Evolutionary conservation across 2,888 invertebrate genomes (phyloP), one percentile per base, ranked within the genome.

Genomic region (Scaptomyza reducta): DNA sequence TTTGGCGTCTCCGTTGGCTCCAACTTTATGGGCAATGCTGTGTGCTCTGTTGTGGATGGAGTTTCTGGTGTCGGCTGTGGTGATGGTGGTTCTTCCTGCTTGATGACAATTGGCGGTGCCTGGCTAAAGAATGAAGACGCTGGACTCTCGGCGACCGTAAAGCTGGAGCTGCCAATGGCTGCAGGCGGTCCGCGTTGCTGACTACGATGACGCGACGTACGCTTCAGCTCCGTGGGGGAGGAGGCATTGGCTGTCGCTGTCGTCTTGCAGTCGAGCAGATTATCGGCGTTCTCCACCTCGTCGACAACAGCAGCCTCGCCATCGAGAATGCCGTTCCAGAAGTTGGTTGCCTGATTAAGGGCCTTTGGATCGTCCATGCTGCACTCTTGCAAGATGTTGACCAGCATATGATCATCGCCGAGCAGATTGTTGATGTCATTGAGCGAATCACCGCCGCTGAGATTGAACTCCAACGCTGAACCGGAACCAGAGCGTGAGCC

Each of bases 241-340:
- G 45, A 29, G 5, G 18, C n/a, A 18, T 31, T 47, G 9, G 47
- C 31, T 7, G 31, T 7, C 1, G 42, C 9, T 1, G 42, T 88
- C 45, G 90, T 84, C 25, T 91, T 91, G 54, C 90, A 90, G 51
- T 91, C 91, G 42, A 91, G 67, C 31, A 89, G 74, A 14, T 72
- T 88, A 4, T 88, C 90, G 33, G 82, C 79, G n/a, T 70, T 71
- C 45, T 89, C 89, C n/a, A 79, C 89, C 53, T 90, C 90, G 14
- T 89, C 89, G 13, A 86, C 84, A n/a, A 81, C 87, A 1, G 89
- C 89, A 22, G 89, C 89, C 55, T 90, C 91, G 33, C 91, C 91
- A 54, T 91, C 92, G 4, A 92, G 82, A n/a, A 92, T 91, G 56
- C 91, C 92, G 65, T 92, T 92, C 92, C 92, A 92, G 70, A 92